These are phyloP conservation scores for Oscheius sp. DNA, from an alignment of 2,888 invertebrate genomes.

Conservation along the genomic window DNA sequence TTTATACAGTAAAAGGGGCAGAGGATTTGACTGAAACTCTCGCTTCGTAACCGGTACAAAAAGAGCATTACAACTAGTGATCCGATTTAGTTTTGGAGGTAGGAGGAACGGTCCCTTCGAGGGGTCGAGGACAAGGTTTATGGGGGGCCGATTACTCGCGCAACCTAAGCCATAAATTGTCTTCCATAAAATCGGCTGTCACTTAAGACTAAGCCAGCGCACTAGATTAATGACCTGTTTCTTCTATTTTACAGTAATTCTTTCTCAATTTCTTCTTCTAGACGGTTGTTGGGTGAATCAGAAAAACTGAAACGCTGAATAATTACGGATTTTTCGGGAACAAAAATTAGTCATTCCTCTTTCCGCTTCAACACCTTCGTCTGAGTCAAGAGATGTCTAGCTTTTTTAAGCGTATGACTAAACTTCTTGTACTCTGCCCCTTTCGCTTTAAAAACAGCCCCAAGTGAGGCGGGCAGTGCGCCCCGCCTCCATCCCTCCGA, in stretches of 20 bases:
- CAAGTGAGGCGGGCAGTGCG: background rate
- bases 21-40: background rate
- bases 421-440: too few species aligned
- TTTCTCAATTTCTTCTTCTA: background rate
- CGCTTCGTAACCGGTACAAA: constrained; percentile 18
- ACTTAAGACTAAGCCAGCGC: background rate
- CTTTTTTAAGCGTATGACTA: too few species aligned
- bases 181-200: constrained; percentile 19
- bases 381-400: too few species aligned
- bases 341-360: too few species aligned
- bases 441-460: too few species aligned
- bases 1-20: constrained; percentile 8
- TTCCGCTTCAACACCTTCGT: too few species aligned
- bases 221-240: too few species aligned
- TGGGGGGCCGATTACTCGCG: background rate
- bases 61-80: constrained; percentile 23
- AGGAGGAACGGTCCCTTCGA: background rate
- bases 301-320: too few species aligned
- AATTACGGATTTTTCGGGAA: too few species aligned
- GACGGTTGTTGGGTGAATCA: too few species aligned
- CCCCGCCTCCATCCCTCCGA: constrained; percentile 13
- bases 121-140: constrained; percentile 16
- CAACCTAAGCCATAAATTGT: constrained; percentile 6
- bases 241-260: background rate
- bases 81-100: background rate